phyloP scores from a whole-genome alignment of 2,797 vertebrate genomes.

The Graptemys geographica region DNA sequence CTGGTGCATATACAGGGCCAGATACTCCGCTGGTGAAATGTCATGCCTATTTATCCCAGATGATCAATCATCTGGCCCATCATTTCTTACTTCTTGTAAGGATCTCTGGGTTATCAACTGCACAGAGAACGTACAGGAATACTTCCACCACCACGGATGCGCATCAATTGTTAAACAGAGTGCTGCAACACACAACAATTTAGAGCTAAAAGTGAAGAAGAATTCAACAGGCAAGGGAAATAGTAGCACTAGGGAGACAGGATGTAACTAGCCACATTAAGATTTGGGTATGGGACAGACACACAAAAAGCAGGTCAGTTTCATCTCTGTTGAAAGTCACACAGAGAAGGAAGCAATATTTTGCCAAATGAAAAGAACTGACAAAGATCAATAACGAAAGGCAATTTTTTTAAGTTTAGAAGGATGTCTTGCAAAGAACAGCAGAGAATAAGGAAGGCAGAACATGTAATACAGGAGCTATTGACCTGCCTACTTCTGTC shows the following conservation, averaged over 20 bases:
- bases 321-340: not conserved
- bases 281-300: not conserved
- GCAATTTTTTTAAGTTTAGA: not conserved
- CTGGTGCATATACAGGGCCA: not conserved
- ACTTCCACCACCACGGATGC: not conserved
- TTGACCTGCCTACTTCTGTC: slow-evolving; percentile 43
- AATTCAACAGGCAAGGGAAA: not conserved
- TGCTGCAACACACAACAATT: not conserved
- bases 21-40: not conserved
- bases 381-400: slow-evolving; percentile 25
- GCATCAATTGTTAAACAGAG: not conserved
- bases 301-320: not conserved
- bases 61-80: not conserved
- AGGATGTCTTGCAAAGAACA: not conserved
- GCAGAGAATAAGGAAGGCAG: slow-evolving; percentile 48
- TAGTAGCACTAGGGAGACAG: not conserved
- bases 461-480: slow-evolving; percentile 42
- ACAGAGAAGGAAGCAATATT: not conserved
- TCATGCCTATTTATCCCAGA: not conserved
- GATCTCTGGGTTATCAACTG: not conserved
- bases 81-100: not conserved
- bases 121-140: not conserved
- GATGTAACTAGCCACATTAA: not conserved
- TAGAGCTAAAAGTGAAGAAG: not conserved
- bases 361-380: slow-evolving; percentile 7